Evolutionary conservation across 2,113 vertebrate species (phyloP).

Genomic region (Actenoides lindsayi): DNA sequence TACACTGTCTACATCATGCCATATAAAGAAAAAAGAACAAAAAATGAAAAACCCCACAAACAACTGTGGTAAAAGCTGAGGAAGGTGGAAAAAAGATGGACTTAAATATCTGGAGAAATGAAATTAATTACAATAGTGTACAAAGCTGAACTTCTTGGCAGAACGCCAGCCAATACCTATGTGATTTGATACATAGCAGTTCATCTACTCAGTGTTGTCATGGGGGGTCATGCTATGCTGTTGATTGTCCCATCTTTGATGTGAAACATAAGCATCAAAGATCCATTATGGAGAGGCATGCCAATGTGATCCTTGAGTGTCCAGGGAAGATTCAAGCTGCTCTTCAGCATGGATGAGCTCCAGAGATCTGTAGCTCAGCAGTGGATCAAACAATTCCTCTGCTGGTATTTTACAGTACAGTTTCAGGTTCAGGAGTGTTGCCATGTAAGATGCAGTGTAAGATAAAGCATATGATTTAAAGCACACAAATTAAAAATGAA

Average conservation of each 20-base stretch:
- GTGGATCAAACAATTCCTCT: neutral
- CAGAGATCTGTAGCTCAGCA: neutral
- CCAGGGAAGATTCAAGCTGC: neutral
- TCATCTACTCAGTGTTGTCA: neutral
- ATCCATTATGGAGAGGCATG: neutral
- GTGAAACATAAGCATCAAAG: neutral
- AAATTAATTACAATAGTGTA: neutral
- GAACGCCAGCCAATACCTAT: neutral
- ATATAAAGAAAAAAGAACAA: neutral
- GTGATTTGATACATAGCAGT: rapidly evolving
- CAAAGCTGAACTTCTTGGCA: neutral
- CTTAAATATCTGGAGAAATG: neutral
- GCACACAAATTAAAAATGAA: neutral
- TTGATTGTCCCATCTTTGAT: neutral
- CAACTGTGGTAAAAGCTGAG: neutral
- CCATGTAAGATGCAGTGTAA: neutral
- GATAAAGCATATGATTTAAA: neutral
- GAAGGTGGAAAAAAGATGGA: neutral
- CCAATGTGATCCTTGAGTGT: rapidly evolving
- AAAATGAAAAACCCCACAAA: neutral
- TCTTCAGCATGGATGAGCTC: neutral
- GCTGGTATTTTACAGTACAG: neutral
- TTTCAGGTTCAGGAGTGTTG: neutral
- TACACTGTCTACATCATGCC: neutral
- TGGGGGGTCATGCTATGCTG: neutral